phyloP scores from a whole-genome alignment of 2,797 vertebrate genomes.

The Bradypodion ventrale region DNA sequence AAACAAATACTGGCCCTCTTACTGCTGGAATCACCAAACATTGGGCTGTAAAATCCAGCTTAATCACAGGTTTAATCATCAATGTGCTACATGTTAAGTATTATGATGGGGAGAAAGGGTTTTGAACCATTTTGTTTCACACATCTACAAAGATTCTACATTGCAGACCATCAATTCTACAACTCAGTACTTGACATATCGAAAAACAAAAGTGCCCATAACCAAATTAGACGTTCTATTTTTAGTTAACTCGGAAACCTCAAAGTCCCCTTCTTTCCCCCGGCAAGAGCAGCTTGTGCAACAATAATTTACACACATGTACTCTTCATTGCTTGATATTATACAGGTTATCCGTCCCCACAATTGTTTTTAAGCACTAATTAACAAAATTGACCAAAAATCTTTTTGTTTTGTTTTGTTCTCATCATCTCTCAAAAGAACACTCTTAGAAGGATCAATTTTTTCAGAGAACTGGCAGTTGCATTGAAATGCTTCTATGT shows the following conservation, averaged over 20 bases:
- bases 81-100: background rate
- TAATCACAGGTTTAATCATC: background rate
- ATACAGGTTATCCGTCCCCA: background rate
- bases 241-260: constrained; percentile 16
- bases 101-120: too few relatives aligned
- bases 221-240: constrained; percentile 43
- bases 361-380: background rate
- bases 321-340: background rate
- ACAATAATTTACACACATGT: constrained; percentile 1
- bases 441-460: background rate
- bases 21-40: background rate
- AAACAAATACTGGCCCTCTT: background rate
- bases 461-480: background rate
- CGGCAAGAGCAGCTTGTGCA: constrained; percentile 29
- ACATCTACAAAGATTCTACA: background rate
- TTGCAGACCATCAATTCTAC: background rate
- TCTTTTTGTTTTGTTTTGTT: background rate
- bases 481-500: background rate
- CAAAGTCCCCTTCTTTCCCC: background rate
- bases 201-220: constrained; percentile 15
- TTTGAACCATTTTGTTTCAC: background rate
- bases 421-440: background rate
- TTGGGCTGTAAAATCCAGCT: background rate
- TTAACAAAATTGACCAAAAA: background rate
- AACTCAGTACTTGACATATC: constrained; percentile 8